Percentiles rank a stretch among this genome's conserved stretches.
Conservation (phyloP, 1,140 invertebrate species). For the Campoletis sonorensis region DNA sequence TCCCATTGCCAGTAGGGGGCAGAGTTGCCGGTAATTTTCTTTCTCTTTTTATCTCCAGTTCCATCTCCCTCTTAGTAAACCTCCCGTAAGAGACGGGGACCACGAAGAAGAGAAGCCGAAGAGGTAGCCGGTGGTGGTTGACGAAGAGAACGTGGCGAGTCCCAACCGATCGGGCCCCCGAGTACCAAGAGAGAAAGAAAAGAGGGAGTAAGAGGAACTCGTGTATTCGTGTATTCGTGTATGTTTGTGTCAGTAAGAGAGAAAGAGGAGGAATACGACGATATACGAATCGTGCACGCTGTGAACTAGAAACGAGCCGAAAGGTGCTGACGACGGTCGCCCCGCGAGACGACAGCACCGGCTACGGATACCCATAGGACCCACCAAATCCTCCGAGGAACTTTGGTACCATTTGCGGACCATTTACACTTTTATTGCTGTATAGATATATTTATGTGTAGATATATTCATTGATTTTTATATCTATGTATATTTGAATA, state of each 20-base stretch:
- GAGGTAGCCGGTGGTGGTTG: constrained; percentile 45
- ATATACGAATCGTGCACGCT: constrained; percentile 55
- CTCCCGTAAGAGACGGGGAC: constrained; percentile 52
- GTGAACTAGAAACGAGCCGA: constrained; percentile 57
- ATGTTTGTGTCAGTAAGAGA: neutral
- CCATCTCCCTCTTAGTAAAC: constrained; percentile 39
- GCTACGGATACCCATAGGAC: constrained; percentile 13
- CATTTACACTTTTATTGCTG: neutral
- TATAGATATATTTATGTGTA: neutral
- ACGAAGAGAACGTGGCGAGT: constrained; percentile 50
- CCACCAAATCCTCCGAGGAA: constrained; percentile 7
- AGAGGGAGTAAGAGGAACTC: neutral
- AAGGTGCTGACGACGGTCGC: constrained; percentile 48
- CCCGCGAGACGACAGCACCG: constrained; percentile 40
- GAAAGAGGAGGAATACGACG: constrained; percentile 31
- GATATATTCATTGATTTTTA: neutral
- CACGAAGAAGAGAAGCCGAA: constrained; percentile 46
- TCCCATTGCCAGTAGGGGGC: constrained; percentile 2
- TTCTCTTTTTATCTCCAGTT: neutral
- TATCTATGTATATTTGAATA: too few species aligned
- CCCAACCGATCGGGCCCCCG: constrained; percentile 33
- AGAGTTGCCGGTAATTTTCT: neutral
- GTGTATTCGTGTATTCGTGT: too few species aligned
- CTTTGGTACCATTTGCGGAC: neutral
- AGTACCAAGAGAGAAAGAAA: constrained; percentile 11